Evolutionary conservation across 2,888 invertebrate genomes (phyloP).

Genomic region (Philereme vetulata): DNA sequence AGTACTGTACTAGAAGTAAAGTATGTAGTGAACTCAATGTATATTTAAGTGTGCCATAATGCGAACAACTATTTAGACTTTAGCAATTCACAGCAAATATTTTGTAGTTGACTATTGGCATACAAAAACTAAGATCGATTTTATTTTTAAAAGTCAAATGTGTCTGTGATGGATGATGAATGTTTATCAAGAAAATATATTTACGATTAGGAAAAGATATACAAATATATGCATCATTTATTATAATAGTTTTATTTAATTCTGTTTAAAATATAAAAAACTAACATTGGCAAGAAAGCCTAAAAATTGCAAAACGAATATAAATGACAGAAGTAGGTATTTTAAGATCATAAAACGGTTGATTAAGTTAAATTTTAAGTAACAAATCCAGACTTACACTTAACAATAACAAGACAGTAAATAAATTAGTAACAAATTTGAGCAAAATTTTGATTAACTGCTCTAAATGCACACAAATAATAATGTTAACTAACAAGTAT

Average conservation of each 20-base stretch:
- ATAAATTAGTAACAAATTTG: not conserved
- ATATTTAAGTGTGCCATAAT: slow-evolving; percentile 2
- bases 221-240: slow-evolving; percentile 13
- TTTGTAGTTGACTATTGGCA: not conserved
- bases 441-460: not conserved
- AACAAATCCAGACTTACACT: not conserved
- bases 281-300: too few relatives aligned
- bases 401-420: not conserved
- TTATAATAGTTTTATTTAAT: slow-evolving; percentile 6
- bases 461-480: too few relatives aligned
- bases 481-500: too few relatives aligned
- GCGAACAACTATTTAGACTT: not conserved
- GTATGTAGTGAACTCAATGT: not conserved
- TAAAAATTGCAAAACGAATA: too few relatives aligned
- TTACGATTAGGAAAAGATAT: slow-evolving; percentile 1
- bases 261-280: too few relatives aligned
- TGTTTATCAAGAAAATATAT: not conserved
- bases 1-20: too few relatives aligned
- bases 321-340: too few relatives aligned
- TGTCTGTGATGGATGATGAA: slow-evolving; percentile 22
- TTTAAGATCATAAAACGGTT: not conserved
- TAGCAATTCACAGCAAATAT: not conserved
- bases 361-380: not conserved
- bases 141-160: slow-evolving; percentile 14
- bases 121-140: not conserved